Percentiles rank a stretch among this genome's conserved stretches.
Conservation (phyloP, 2,113 vertebrate species). For the Uria aalge region DNA sequence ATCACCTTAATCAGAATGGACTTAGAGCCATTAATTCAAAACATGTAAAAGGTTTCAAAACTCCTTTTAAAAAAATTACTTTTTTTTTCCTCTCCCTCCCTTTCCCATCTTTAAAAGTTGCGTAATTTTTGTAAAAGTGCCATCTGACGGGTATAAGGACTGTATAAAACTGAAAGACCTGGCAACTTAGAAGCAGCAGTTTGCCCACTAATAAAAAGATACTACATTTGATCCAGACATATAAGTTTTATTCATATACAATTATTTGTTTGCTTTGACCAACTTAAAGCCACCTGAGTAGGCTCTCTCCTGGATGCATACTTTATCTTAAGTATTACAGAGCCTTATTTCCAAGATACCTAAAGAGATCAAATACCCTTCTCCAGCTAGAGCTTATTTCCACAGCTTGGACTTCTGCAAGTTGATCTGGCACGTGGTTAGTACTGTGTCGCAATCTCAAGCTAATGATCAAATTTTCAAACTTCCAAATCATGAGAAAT, state of each 20-base stretch:
- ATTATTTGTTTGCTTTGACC: not conserved
- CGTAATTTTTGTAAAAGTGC: accelerated
- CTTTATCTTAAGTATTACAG: not conserved
- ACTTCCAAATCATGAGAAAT: not conserved
- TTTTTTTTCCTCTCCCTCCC: not conserved
- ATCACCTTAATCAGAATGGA: not conserved
- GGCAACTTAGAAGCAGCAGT: not conserved
- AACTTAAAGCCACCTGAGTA: not conserved
- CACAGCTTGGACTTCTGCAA: not conserved
- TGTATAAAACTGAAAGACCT: not conserved
- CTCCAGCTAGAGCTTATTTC: not conserved
- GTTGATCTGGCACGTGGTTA: not conserved
- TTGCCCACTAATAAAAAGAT: not conserved
- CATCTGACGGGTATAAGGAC: not conserved
- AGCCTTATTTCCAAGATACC: not conserved
- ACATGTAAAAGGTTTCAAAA: not conserved
- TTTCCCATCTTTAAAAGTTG: not conserved
- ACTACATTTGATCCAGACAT: not conserved
- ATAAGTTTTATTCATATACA: not conserved
- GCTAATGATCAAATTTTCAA: not conserved
- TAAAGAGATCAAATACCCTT: not conserved
- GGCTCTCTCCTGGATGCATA: not conserved
- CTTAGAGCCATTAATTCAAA: not conserved
- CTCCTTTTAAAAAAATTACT: not conserved
- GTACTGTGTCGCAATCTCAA: not conserved